These are phyloP conservation scores for Helostoma temminkii DNA, from an alignment of 2,797 vertebrate species.

Conservation along the genomic window DNA sequence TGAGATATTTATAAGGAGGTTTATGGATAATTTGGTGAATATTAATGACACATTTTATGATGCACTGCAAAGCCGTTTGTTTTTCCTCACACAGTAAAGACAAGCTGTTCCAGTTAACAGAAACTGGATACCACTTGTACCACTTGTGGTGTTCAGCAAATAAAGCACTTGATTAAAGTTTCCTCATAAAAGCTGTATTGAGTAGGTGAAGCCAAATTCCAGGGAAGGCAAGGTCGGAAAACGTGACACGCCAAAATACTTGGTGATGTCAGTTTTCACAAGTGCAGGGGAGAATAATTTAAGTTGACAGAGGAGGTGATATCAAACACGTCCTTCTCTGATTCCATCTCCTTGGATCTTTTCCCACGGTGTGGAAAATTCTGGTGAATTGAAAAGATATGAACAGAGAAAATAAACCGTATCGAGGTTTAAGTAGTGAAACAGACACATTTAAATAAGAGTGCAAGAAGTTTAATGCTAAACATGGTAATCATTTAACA, in stretches of 20 bases:
- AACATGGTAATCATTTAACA: constrained; percentile 33
- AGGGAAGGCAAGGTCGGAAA: constrained; percentile 52
- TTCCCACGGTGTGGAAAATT: constrained; percentile 39
- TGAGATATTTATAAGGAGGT: constrained; percentile 33
- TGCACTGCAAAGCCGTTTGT: constrained; percentile 56
- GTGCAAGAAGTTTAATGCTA: constrained; percentile 4
- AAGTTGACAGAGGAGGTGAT: constrained; percentile 60
- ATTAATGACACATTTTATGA: constrained; percentile 67
- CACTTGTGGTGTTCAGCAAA: constrained; percentile 70
- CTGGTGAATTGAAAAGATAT: constrained; percentile 31
- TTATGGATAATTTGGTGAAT: constrained; percentile 50
- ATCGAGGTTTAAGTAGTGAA: background rate
- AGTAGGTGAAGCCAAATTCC: constrained; percentile 64
- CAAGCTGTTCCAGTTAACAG: constrained; percentile 65
- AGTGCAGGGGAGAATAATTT: constrained; percentile 51
- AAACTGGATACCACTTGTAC: constrained; percentile 65
- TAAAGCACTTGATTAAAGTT: constrained; percentile 77
- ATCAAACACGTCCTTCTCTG: constrained; percentile 57
- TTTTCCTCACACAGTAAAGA: constrained; percentile 53
- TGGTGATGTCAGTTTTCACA: constrained; percentile 58
- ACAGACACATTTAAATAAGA: constrained; percentile 5
- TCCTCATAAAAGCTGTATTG: constrained; percentile 61
- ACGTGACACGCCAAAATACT: constrained; percentile 54
- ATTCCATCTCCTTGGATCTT: constrained; percentile 43
- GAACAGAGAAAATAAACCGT: constrained; percentile 42